Base-by-base conservation (phyloP, 2,888 invertebrate species). In the Dicyrtomina minuta region DNA sequence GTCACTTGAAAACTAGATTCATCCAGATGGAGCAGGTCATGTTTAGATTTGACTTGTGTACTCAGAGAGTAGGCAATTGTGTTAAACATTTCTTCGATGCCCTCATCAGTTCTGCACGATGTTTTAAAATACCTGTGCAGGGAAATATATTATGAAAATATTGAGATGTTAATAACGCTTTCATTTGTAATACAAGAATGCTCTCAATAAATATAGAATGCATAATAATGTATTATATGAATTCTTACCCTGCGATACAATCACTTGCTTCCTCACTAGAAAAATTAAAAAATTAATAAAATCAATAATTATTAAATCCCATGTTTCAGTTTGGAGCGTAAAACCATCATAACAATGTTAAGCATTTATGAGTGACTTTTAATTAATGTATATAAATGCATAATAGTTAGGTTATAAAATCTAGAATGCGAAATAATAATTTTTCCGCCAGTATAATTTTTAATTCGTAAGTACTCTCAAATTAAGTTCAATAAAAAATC, bases 21-120 rank as follows among this genome's bases (percentile, higher is more conserved):
- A 39, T 72, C 70, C 51, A 72, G 39, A 20, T 70, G 70, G 4
- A 68, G 59, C 12, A 72, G 58, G 46, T 73, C 73, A 58, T 71
- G 71, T 24, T 70, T 24, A n/a, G 72, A 72, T n/a, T 66, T 69
- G 64, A 66, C 65, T 39, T 64, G 60, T 20, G 60, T 62, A 43
- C 66, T 58, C 71, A 93, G 82, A 77, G 91, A 91, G 70, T 86
- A 85, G 12, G 93, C 92, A 81, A 96, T 93, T 79, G 93, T 93
- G 53, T 87, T 84, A 81, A 96, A 96, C 95, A 96, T 96, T 81
- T 93, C 85, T 74, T 92, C 90, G 24, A 96, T 85, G 6, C 94
- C 94, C 80, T 88, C 88, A 2, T 92, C 91, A 61, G 89, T 89
- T 82, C 91, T 93, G 81, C 95, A 95, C 4, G 94, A 94, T 20